Evolutionary conservation across 2,888 invertebrate genomes (phyloP).

Genomic region (Ornithoptera alexandrae): DNA sequence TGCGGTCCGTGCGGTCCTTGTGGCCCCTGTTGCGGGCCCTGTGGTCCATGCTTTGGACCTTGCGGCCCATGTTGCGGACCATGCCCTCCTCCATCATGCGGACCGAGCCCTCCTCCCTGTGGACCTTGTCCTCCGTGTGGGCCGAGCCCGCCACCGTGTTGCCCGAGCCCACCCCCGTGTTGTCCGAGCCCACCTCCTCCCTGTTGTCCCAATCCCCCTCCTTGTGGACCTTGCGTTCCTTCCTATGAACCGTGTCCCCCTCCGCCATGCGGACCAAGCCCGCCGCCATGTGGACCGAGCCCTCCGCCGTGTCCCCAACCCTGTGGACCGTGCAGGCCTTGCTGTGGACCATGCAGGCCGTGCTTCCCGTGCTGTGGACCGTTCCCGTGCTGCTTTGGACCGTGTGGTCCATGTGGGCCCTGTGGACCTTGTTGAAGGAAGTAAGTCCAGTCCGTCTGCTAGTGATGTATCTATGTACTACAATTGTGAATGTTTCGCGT

Average conservation of each 20-base stretch:
- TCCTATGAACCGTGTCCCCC: slow-evolving; percentile 34
- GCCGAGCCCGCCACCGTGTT: background rate
- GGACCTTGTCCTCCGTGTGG: background rate
- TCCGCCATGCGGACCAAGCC: slow-evolving; percentile 43
- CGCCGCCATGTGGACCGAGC: slow-evolving; percentile 42
- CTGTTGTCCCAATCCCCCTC: slow-evolving; percentile 18
- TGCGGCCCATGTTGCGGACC: background rate
- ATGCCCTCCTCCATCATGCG: slow-evolving; percentile 3
- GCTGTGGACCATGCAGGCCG: slow-evolving; percentile 38
- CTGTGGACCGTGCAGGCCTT: slow-evolving; percentile 46
- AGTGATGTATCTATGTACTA: slow-evolving; percentile 10
- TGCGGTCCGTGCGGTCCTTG: slow-evolving; percentile 32
- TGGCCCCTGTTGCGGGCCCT: slow-evolving; percentile 17
- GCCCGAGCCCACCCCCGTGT: background rate
- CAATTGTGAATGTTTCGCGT: slow-evolving; percentile 13
- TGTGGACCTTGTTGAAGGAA: slow-evolving; percentile 33
- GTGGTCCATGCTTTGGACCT: slow-evolving; percentile 23
- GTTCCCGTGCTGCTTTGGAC: slow-evolving; percentile 22
- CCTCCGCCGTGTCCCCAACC: slow-evolving; percentile 47
- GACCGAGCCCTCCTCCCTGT: slow-evolving; percentile 10
- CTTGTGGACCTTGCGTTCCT: slow-evolving; percentile 33
- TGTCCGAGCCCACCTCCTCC: background rate
- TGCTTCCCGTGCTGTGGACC: slow-evolving; percentile 31
- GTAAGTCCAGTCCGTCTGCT: background rate
- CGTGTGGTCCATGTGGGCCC: slow-evolving; percentile 34